Base-by-base conservation (phyloP, 1,140 invertebrate genomes). In the Zaprionus davidi region DNA sequence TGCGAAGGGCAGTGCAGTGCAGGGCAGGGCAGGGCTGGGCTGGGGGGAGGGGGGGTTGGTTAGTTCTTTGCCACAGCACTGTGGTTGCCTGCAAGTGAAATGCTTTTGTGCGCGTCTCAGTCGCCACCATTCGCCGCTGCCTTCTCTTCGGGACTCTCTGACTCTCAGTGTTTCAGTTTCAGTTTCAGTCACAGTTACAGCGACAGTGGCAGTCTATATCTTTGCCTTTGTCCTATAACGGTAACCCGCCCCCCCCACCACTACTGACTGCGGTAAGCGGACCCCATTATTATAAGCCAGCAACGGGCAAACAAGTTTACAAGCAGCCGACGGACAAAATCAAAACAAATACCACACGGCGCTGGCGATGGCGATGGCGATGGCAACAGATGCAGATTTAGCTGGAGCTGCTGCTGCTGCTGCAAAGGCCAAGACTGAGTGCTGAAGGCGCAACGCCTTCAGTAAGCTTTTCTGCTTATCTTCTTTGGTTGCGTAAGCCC, bases 281-380 rank as follows among this genome's bases (percentile, higher is more conserved):
- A 38, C 17, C 20, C 26, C 56, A 28, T 36, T 59, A 68, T 68
- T 59, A 22, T 60, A 57, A 62, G 44, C 44, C 65, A 69, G 55
- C 57, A 69, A 57, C 46, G 31, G 36, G 26, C 53, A 59, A 63
- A 55, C 63, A 22, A 28, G 46, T 57, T 77, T 73, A 72, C 75
- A 75, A 68, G 59, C 60, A 13, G n/a, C 20, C 55, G 68, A 68
- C 36, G 66, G 63, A 79, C 51, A 63, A 82, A 71, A 82, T 82
- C 76, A 83, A 82, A 82, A 83, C 81, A 84, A 83, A 80, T 77
- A 80, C 62, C 77, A 76, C 60, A 82, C 41, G 64, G 76, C 80
- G 28, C 17, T 58, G 65, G 55, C 55, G 13, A 38, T 6, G 34
- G 55, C 55, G 13, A 38, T 6, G 34, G 55, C 55, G 13, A 38